phyloP scores from a whole-genome alignment of 2,797 vertebrate species.

The Peromyscus aztecus region DNA sequence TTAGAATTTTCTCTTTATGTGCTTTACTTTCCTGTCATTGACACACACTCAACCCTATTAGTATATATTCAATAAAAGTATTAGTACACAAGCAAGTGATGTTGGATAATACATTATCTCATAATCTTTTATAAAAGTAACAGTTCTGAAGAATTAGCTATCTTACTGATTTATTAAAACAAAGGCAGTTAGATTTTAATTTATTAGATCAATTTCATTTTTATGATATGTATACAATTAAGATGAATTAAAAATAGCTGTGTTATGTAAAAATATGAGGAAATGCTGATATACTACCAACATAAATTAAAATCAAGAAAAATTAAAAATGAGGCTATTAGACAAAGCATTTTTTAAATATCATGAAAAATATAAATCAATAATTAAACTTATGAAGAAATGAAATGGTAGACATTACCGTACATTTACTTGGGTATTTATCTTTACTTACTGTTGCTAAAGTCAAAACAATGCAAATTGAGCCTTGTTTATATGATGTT shows the following conservation, averaged over 20 bases:
- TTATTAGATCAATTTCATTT: constrained; percentile 76
- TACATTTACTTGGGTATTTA: constrained; percentile 74
- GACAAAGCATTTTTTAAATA: constrained; percentile 57
- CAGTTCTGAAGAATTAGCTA: constrained; percentile 83
- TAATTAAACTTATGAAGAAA: constrained; percentile 76
- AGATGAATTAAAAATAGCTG: constrained; percentile 81
- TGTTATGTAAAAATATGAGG: constrained; percentile 75
- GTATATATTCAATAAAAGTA: constrained; percentile 15
- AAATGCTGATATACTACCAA: constrained; percentile 66
- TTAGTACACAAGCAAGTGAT: constrained; percentile 78
- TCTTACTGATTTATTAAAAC: constrained; percentile 78
- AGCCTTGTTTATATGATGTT: constrained; percentile 78
- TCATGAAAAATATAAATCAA: constrained; percentile 72
- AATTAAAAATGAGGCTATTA: constrained; percentile 73
- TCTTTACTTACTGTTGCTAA: constrained; percentile 77
- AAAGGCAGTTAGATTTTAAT: constrained; percentile 83
- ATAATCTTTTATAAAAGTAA: constrained; percentile 77
- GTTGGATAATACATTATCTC: constrained; percentile 77
- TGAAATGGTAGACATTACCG: constrained; percentile 79
- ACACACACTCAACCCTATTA: constrained; percentile 74
- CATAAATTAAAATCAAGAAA: constrained; percentile 70
- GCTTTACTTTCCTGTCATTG: constrained; percentile 46
- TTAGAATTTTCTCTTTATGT: constrained; percentile 63
- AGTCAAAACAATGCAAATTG: constrained; percentile 80
- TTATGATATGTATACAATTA: constrained; percentile 65